Evolutionary conservation across 1,140 invertebrate species (phyloP).

Genomic region (Apolygus lucorum): DNA sequence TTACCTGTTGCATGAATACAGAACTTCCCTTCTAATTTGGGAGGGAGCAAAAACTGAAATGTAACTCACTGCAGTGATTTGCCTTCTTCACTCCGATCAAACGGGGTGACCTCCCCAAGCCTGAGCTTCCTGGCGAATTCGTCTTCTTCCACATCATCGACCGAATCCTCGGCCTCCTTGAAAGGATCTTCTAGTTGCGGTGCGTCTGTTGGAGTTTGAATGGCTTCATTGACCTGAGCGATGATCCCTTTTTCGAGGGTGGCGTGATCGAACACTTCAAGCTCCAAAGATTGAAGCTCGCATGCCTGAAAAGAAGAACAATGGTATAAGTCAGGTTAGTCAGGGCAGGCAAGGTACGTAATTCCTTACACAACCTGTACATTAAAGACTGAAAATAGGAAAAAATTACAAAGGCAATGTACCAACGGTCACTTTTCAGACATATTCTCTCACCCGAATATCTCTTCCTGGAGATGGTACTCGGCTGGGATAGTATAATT

Average conservation of each 20-base stretch:
- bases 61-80: conserved; percentile 28
- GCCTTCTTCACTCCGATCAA: background rate
- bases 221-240: conserved; percentile 43
- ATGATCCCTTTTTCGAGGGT: conserved; percentile 45
- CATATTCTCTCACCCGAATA: background rate
- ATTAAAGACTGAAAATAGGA: too few species aligned
- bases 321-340: background rate
- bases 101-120: conserved; percentile 36
- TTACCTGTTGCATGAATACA: too few species aligned
- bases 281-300: conserved; percentile 40
- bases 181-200: background rate
- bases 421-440: background rate
- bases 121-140: conserved; percentile 35
- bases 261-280: conserved; percentile 45
- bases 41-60: background rate
- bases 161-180: background rate
- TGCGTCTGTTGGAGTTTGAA: conserved; percentile 47
- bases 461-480: background rate
- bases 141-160: conserved; percentile 27
- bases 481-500: too few species aligned
- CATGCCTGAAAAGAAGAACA: conserved; percentile 31
- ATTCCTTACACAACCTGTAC: background rate
- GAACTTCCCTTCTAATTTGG: too few species aligned
- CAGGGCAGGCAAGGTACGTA: background rate
- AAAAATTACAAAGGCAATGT: too few species aligned